Evolutionary conservation across 2,888 invertebrate species (phyloP).

Genomic region (Dicyrtoma fusca): DNA sequence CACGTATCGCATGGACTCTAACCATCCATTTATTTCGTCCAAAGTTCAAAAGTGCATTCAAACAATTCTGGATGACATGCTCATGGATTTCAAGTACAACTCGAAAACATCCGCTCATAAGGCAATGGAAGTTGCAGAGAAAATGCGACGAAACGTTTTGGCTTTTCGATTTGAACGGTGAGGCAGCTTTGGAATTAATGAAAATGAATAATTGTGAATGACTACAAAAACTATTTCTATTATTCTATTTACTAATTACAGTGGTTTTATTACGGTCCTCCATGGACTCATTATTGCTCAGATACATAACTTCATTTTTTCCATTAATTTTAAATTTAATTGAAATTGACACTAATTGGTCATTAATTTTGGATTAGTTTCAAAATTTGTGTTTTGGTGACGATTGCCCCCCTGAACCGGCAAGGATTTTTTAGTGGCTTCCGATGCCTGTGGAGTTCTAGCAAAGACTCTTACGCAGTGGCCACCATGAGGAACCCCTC

Average conservation of each 20-base stretch:
- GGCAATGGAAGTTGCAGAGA: slow-evolving; percentile 65
- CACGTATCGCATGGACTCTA: slow-evolving; percentile 69
- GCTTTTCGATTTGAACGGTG: slow-evolving; percentile 72
- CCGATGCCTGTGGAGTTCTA: slow-evolving; percentile 72
- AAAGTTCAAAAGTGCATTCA: slow-evolving; percentile 67
- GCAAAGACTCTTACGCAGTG: slow-evolving; percentile 68
- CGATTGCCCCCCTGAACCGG: slow-evolving; percentile 70
- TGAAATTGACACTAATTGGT: neutral
- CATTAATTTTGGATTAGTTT: slow-evolving; percentile 63
- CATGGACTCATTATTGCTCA: neutral
- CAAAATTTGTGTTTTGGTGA: slow-evolving; percentile 68
- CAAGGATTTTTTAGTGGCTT: slow-evolving; percentile 68
- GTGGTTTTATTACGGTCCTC: neutral
- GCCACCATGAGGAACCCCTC: slow-evolving; percentile 68
- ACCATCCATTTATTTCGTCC: slow-evolving; percentile 68
- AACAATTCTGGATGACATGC: slow-evolving; percentile 65
- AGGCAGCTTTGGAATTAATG: too few relatives aligned
- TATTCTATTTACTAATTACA: neutral
- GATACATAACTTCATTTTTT: neutral
- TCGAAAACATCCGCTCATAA: slow-evolving; percentile 65
- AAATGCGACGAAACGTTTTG: slow-evolving; percentile 67
- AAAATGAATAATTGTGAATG: too few relatives aligned
- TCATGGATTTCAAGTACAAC: slow-evolving; percentile 67
- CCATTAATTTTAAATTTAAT: neutral
- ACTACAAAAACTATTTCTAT: too few relatives aligned